A percentile compares a stretch with the other conserved stretches of the same genome.
Conservation (phyloP, 2,797 vertebrate genomes). For the Peromyscus aztecus region DNA sequence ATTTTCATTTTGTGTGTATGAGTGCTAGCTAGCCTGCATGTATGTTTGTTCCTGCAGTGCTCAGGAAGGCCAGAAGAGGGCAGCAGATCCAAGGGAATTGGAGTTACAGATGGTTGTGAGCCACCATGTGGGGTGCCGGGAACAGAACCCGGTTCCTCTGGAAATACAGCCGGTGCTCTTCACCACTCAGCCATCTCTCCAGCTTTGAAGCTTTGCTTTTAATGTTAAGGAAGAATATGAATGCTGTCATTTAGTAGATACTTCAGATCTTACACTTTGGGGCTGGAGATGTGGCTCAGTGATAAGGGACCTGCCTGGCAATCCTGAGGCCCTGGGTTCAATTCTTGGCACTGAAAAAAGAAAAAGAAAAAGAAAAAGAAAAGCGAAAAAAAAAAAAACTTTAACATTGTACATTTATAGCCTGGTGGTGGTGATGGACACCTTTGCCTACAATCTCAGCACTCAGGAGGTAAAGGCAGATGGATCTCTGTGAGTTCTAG, state of each 20-base stretch:
- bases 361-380: too few species aligned
- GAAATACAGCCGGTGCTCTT: neutral
- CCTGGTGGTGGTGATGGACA: neutral
- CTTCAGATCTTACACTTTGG: neutral
- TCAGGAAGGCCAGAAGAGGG: neutral
- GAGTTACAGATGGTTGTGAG: neutral
- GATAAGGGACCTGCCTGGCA: neutral
- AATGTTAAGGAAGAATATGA: neutral
- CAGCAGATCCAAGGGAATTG: neutral
- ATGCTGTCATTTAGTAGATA: neutral
- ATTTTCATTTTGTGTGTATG: neutral
- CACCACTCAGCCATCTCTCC: neutral
- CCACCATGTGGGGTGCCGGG: neutral
- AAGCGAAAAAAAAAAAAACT: neutral
- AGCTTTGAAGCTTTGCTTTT: neutral
- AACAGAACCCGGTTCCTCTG: neutral
- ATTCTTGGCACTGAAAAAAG: neutral
- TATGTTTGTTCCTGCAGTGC: neutral
- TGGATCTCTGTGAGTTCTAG: neutral
- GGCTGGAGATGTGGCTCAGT: neutral
- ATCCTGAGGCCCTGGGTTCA: neutral
- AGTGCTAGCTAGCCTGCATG: neutral
- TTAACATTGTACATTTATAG: neutral
- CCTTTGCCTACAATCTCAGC: neutral
- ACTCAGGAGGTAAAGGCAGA: neutral